These are phyloP conservation scores for Mya arenaria DNA, from an alignment of 1,140 invertebrate genomes.

Conservation along the genomic window DNA sequence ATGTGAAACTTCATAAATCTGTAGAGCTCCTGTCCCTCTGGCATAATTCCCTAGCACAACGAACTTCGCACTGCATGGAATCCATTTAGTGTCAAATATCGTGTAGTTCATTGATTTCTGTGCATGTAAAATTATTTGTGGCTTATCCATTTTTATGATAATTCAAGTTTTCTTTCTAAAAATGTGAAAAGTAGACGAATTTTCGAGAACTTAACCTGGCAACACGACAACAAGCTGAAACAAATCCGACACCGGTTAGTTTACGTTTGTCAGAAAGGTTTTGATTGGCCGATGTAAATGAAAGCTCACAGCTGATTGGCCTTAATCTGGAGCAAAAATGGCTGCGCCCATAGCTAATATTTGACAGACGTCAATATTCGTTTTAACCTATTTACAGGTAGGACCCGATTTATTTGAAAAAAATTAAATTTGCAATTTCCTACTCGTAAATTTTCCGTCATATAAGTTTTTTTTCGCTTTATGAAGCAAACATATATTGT, in stretches of 20 bases:
- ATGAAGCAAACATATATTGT: background rate
- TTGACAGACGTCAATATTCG: no score
- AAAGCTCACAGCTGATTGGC: conserved; percentile 9
- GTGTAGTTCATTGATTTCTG: conserved; percentile 93
- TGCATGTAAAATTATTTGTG: conserved; percentile 94
- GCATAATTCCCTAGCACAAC: conserved; percentile 93
- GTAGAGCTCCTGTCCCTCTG: conserved; percentile 90
- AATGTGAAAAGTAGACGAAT: background rate
- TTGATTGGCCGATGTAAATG: conserved; percentile 4
- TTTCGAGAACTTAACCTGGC: conserved; percentile 48
- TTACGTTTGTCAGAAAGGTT: background rate
- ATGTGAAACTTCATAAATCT: conserved; percentile 92
- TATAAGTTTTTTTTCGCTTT: background rate
- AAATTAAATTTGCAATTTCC: background rate
- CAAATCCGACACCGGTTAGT: conserved; percentile 25
- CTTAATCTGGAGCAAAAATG: background rate
- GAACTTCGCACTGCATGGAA: conserved; percentile 95
- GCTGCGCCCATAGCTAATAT: conserved; percentile 5
- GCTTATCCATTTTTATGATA: conserved; percentile 86
- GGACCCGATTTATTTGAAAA: no score
- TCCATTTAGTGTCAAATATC: conserved; percentile 96
- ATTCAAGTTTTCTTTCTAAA: background rate
- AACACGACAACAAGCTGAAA: conserved; percentile 39
- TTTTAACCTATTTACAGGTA: no score
- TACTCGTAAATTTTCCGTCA: background rate